Conservation (phyloP, 1,140 invertebrate species). For the Matsumurasca onukii region DNA sequence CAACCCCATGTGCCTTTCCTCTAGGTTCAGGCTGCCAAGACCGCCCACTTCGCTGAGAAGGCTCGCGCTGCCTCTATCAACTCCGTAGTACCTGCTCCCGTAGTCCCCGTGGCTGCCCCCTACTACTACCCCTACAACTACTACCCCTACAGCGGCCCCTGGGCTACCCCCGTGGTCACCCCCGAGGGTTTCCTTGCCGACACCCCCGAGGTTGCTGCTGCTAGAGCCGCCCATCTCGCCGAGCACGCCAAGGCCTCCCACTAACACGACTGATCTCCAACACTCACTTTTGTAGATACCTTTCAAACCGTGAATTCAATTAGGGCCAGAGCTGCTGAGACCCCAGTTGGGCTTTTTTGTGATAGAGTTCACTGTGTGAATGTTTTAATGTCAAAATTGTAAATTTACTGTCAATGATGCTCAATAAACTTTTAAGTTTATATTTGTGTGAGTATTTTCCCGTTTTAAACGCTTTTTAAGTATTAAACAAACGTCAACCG, state of each 20-base stretch:
- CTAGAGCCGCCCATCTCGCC: slow-evolving; percentile 57
- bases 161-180: slow-evolving; percentile 46
- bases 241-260: slow-evolving; percentile 42
- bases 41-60: slow-evolving; percentile 49
- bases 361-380: too few relatives aligned
- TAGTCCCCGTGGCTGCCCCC: slow-evolving; percentile 11
- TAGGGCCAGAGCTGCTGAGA: slow-evolving; percentile 29
- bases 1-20: too few relatives aligned
- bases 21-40: too few relatives aligned
- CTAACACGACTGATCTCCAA: slow-evolving; percentile 26
- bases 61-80: slow-evolving; percentile 19
- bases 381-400: too few relatives aligned
- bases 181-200: slow-evolving; percentile 60
- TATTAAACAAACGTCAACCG: too few relatives aligned
- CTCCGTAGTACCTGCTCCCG: slow-evolving; percentile 13
- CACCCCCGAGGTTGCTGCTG: slow-evolving; percentile 59
- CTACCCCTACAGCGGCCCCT: slow-evolving; percentile 35
- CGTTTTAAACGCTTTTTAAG: too few relatives aligned
- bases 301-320: not conserved
- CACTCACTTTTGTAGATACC: not conserved
- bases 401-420: too few relatives aligned
- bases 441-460: too few relatives aligned
- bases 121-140: slow-evolving; percentile 31
- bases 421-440: too few relatives aligned
- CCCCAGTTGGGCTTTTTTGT: slow-evolving; percentile 27